Conservation (phyloP, 2,888 invertebrate species). For the Mesochorus sp. region DNA sequence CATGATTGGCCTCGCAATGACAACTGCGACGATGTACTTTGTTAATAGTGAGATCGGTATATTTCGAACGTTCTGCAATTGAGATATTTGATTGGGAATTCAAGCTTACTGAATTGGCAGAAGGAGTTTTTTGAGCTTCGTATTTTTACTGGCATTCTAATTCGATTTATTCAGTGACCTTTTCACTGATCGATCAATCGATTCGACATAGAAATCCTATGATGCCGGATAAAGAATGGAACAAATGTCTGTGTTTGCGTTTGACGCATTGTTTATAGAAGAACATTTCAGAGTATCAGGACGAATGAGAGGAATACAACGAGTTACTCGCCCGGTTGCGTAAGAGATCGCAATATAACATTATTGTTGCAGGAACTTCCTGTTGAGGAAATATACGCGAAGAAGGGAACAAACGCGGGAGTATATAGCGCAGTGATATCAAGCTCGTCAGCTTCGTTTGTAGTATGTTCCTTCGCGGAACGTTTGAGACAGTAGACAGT, state of each 20-base stretch:
- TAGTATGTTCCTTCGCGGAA: background rate
- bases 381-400: background rate
- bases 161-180: background rate
- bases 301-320: background rate
- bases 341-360: constrained; percentile 4
- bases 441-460: constrained; percentile 40
- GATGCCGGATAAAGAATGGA: too few relatives aligned
- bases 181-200: too few relatives aligned
- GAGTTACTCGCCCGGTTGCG: background rate
- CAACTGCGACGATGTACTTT: too few relatives aligned
- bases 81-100: background rate
- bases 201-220: too few relatives aligned
- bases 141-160: too few relatives aligned
- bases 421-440: background rate
- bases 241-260: too few relatives aligned
- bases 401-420: background rate
- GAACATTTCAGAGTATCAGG: background rate
- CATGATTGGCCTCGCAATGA: too few relatives aligned
- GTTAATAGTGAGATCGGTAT: too few relatives aligned
- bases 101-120: too few relatives aligned
- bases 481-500: constrained; percentile 11
- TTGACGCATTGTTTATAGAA: too few relatives aligned
- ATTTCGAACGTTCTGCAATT: too few relatives aligned
- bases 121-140: too few relatives aligned
- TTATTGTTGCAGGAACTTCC: background rate